A percentile compares a stretch with the other conserved stretches of the same genome.
These are phyloP conservation scores for Epizoanthus illoricatus DNA, from an alignment of 92 coral and sea anemone genomes.

Conservation along the genomic window DNA sequence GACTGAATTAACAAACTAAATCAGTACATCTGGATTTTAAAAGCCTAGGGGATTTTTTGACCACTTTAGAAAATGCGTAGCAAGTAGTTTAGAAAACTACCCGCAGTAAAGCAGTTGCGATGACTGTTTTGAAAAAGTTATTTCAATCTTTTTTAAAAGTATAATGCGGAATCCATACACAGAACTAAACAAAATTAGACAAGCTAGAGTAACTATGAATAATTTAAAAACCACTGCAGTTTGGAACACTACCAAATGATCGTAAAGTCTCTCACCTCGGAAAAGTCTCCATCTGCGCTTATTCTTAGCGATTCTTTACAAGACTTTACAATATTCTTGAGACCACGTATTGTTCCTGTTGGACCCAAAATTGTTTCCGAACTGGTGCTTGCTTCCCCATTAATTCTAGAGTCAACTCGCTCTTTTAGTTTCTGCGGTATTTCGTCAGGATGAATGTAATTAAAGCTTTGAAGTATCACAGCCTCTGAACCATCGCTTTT, in stretches of 20 bases:
- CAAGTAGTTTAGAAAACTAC: too few relatives aligned
- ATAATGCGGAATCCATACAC: too few relatives aligned
- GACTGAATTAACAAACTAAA: too few relatives aligned
- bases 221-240: constrained; percentile 9
- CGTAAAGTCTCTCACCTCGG: constrained; percentile 55
- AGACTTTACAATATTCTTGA: constrained; percentile 80
- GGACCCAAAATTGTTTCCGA: constrained; percentile 70
- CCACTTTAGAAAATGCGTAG: too few relatives aligned
- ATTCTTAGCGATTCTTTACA: constrained; percentile 60
- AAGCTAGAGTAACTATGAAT: constrained; percentile 20
- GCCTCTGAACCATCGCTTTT: constrained; percentile 12
- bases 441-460: constrained; percentile 21
- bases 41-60: too few relatives aligned
- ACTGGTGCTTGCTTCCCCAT: constrained; percentile 7
- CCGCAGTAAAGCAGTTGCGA: too few relatives aligned
- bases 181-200: constrained; percentile 10
- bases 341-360: constrained; percentile 93
- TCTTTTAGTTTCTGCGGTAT: not conserved
- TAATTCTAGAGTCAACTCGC: not conserved
- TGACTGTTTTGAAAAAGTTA: too few relatives aligned
- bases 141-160: too few relatives aligned
- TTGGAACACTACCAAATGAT: constrained; percentile 11
- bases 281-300: constrained; percentile 35
- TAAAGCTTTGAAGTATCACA: constrained; percentile 4
- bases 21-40: too few relatives aligned